Evolutionary conservation across 2,888 invertebrate species (phyloP).

Genomic region (Hypomecis punctinalis): DNA sequence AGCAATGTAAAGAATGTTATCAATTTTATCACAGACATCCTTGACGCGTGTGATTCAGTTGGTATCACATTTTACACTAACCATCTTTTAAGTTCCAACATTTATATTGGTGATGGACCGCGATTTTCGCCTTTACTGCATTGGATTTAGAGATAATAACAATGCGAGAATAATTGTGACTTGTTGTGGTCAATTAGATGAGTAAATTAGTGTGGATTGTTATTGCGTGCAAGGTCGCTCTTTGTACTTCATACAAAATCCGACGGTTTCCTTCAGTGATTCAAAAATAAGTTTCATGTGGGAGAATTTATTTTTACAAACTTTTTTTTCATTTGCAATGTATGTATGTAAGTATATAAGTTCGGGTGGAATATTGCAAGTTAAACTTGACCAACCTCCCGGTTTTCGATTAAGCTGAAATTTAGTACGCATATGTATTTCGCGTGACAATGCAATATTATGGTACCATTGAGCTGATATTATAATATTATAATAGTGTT

Average conservation of each 20-base stretch:
- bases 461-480: no score
- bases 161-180: slow-evolving; percentile 36
- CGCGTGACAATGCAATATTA: no score
- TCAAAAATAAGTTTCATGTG: neutral
- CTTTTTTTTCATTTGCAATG: no score
- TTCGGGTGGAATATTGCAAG: no score
- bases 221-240: slow-evolving; percentile 59
- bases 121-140: slow-evolving; percentile 49
- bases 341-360: no score
- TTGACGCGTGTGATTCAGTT: slow-evolving; percentile 50
- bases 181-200: slow-evolving; percentile 52
- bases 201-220: slow-evolving; percentile 59
- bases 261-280: neutral
- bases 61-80: slow-evolving; percentile 56
- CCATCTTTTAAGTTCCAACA: slow-evolving; percentile 50
- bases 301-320: no score
- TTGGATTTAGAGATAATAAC: slow-evolving; percentile 37
- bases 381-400: no score
- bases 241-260: slow-evolving; percentile 6
- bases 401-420: no score
- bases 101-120: slow-evolving; percentile 46
- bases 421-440: no score
- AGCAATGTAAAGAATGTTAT: slow-evolving; percentile 47
- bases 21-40: slow-evolving; percentile 47
- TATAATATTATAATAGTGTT: no score